Evolutionary conservation across 2,797 vertebrate species (phyloP).

Genomic region (Borostomias antarcticus): DNA sequence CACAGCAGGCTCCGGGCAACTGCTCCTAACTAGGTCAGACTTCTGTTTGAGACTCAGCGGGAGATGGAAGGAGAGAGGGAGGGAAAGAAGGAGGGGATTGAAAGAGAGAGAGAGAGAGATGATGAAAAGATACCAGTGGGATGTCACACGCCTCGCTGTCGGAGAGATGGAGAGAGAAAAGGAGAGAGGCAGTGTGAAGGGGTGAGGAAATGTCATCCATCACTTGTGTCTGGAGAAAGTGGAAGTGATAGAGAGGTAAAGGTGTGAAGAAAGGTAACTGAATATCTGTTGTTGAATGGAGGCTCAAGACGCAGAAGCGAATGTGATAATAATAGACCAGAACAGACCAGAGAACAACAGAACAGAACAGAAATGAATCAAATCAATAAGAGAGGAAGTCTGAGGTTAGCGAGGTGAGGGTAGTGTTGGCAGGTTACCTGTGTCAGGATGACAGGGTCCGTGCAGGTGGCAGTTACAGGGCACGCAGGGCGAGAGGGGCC

Average conservation of each 20-base stretch:
- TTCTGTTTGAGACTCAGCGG: conserved; percentile 54
- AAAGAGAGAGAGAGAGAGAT: background rate
- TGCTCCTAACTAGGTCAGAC: conserved; percentile 71
- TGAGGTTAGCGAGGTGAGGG: too few species aligned
- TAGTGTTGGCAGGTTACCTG: conserved; percentile 70
- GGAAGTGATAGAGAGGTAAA: conserved; percentile 8
- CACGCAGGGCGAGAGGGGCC: conserved; percentile 76
- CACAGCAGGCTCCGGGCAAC: conserved; percentile 51
- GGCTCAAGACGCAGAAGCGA: too few species aligned
- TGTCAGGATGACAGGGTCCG: conserved; percentile 83
- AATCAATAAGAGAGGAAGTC: background rate
- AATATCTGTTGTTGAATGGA: too few species aligned
- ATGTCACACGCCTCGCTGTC: background rate
- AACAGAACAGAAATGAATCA: too few species aligned
- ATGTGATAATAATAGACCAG: too few species aligned
- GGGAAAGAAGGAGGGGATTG: conserved; percentile 44
- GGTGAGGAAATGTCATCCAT: conserved; percentile 14
- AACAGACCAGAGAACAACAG: too few species aligned
- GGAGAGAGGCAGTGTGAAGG: conserved; percentile 31
- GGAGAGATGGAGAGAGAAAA: conserved; percentile 6
- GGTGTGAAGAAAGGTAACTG: conserved; percentile 3
- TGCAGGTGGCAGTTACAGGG: conserved; percentile 90
- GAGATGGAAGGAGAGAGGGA: conserved; percentile 46
- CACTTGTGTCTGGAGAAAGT: background rate
- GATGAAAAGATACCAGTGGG: background rate